Evolutionary conservation across 2,113 vertebrate species (phyloP).

Genomic region (Cyprinodon variegatus): DNA sequence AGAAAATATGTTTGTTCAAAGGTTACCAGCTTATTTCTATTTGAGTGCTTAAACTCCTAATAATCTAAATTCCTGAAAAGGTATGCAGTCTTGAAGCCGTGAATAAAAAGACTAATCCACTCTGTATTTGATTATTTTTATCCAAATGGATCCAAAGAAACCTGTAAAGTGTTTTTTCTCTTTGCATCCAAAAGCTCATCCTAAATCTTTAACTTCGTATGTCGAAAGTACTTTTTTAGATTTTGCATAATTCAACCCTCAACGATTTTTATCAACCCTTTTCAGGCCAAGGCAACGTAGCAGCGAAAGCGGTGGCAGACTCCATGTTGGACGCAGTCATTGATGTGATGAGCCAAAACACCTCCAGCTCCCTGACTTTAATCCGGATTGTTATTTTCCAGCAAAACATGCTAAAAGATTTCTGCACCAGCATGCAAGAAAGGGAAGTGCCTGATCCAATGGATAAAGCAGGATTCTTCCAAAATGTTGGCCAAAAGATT

Average conservation of each 20-base stretch:
- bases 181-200: too few relatives aligned
- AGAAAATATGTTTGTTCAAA: too few relatives aligned
- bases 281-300: constrained; percentile 72
- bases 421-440: constrained; percentile 70
- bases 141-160: too few relatives aligned
- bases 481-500: not conserved
- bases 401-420: constrained; percentile 68
- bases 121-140: too few relatives aligned
- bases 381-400: constrained; percentile 77
- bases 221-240: not conserved
- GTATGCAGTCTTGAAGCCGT: not conserved
- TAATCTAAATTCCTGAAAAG: not conserved
- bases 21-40: not conserved
- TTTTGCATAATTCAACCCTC: not conserved
- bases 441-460: constrained; percentile 31
- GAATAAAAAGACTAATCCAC: too few relatives aligned
- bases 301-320: constrained; percentile 70
- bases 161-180: not conserved
- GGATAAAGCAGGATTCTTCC: not conserved
- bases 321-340: constrained; percentile 76
- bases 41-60: not conserved
- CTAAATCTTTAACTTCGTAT: too few relatives aligned
- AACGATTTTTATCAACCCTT: not conserved
- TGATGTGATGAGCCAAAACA: constrained; percentile 56
- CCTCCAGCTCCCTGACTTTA: constrained; percentile 42